Base-by-base conservation (phyloP, 2,113 vertebrate genomes). In the Oxyruncus cristatus region DNA sequence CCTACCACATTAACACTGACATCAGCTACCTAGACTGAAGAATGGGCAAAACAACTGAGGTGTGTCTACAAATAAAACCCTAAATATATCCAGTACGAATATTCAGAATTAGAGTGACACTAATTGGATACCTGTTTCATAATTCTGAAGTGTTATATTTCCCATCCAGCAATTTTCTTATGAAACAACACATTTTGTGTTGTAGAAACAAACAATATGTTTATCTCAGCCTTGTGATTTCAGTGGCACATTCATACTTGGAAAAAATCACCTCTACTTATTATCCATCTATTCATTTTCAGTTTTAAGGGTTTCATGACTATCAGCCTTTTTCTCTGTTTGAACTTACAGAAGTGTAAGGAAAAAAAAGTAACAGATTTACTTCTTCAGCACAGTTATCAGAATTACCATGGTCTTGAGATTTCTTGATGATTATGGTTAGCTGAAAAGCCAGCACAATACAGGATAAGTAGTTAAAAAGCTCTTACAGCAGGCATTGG, bases 1-100 rank as follows among this genome's bases (percentile, higher is more conserved):
- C 22, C 28, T 22, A 37, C 12, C 66, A n/a, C 0, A 0, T 23
- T 39, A 55, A 68, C n/a, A 28, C 5, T 11, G 8, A 32, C 32
- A 75, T 35, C 46, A 62, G 50, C 46, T 86, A n/a, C 35, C 42
- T 4, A 16, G 41, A 37, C 75, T 61, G 49, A 85, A 44, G 62
- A 7, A 56, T 8, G 30, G 44, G 37, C 19, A 68, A 76, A 76
- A 39, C n/a, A 65, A 41, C 23, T 58, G 32, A 28, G 22, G 11
- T 37, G 8, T 14, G 10, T 9, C 79, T 82, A 73, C 59, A 90
- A 76, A 70, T 37, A 58, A 37, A 88, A 65, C 30, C 24, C 28
- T 65, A 90, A 41, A 66, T 41, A 61, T 22, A 82, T 28, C 39
- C 47, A 66, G 11, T 14, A 68, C 0, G 0, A 92, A 61, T n/a